Conservation (phyloP, 2,888 invertebrate genomes). For the Bellardia pandia region DNA sequence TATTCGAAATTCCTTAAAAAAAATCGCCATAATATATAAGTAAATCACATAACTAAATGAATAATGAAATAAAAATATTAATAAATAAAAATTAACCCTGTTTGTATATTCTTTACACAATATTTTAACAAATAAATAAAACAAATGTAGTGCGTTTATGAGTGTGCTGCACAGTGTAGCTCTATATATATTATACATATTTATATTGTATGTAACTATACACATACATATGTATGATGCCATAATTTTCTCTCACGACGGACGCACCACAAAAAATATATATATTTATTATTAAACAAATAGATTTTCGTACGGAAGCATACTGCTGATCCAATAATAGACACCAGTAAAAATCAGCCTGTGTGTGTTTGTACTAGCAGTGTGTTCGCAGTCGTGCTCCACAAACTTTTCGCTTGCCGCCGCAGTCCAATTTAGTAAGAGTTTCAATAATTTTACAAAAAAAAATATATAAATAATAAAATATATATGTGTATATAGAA, state of each 20-base stretch:
- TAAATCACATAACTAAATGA: too few relatives aligned
- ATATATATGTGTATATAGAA: constrained; percentile 3
- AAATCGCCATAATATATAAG: too few relatives aligned
- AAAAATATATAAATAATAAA: not conserved
- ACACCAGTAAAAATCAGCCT: constrained; percentile 31
- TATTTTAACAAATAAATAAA: too few relatives aligned
- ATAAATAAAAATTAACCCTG: too few relatives aligned
- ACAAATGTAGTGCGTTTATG: too few relatives aligned
- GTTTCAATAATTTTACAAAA: constrained; percentile 25
- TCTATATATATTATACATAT: not conserved
- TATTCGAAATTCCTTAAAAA: too few relatives aligned
- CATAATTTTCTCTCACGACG: constrained; percentile 28
- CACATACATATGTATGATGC: not conserved
- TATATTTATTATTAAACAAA: constrained; percentile 48
- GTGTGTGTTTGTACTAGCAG: constrained; percentile 33
- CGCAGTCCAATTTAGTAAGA: constrained; percentile 38
- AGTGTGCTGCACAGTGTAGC: too few relatives aligned
- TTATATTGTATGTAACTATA: not conserved
- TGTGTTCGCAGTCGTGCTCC: constrained; percentile 62
- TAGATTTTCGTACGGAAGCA: constrained; percentile 43
- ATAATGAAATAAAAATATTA: too few relatives aligned
- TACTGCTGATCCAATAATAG: constrained; percentile 55
- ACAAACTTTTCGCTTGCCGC: constrained; percentile 55
- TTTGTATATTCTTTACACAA: too few relatives aligned
- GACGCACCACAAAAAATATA: constrained; percentile 23